Base-by-base conservation (phyloP, 2,113 vertebrate species). In the Pangasianodon gigas region DNA sequence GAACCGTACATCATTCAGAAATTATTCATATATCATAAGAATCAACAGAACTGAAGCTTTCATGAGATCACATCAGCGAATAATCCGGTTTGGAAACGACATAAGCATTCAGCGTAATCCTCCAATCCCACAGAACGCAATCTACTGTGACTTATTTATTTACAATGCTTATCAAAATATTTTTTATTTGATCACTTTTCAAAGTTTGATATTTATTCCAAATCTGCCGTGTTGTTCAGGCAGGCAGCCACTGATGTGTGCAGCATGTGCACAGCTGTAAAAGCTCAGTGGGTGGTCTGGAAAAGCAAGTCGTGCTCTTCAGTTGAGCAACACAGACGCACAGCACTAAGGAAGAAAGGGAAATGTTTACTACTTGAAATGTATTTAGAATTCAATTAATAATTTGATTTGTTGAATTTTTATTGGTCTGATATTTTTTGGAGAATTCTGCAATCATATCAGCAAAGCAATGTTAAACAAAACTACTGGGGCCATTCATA, bases 221-320 rank as follows among this genome's bases (percentile, higher is more conserved):
- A 84, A 37, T 84, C n/a, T 56, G 18, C 81, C 13, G 21, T 84
- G n/a, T 60, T 58, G 82, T 84, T 84, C 56, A 44, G 82, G 32
- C 56, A 62, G 56, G 11, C 56, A 26, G 83, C 51, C 80, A 3
- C 46, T 46, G 56, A 60, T 21, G 52, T 21, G 52, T 11, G 19
- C 82, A 84, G 56, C 37, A 84, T 26, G 81, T 24, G 81, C n/a
- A 83, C 52, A 83, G 52, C 51, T 84, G 52, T 84, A 41, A 84
- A 84, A 44, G 82, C 82, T 44, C 56, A 84, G 56, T 84, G 54
- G 82, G 82, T 24, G 18, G 32, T 13, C 37, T 62, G 83, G 82
- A 60, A 84, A 84, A 60, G 82, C 54, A 84, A 58, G 82, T 5
- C 3, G 11, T 62, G 16, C 81, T 84, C 9, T 58, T 62, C 21